Conservation (phyloP, 2,888 invertebrate genomes). For the Mimas tiliae region DNA sequence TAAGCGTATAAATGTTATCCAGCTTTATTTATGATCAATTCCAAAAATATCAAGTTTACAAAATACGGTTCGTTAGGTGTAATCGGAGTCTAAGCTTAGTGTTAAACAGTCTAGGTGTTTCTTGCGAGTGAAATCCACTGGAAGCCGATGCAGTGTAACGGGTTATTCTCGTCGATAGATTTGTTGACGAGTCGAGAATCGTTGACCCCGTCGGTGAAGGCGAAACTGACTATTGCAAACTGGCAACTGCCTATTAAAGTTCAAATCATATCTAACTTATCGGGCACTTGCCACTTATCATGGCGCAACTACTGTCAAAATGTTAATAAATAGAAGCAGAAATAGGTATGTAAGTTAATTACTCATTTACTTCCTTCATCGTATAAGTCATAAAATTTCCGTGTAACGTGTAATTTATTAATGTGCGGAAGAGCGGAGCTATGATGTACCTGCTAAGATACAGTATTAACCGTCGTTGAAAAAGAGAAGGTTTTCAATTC, state of each 20-base stretch:
- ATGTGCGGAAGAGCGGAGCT: background rate
- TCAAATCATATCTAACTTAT: conserved; percentile 31
- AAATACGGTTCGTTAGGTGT: conserved; percentile 1
- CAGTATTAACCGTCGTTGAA: no score
- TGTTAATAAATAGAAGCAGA: background rate
- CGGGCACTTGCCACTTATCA: conserved; percentile 14
- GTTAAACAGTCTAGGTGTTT: conserved; percentile 67
- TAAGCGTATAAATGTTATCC: no score
- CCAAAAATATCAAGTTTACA: background rate
- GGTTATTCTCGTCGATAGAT: conserved; percentile 83
- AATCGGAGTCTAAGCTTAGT: conserved; percentile 45
- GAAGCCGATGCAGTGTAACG: conserved; percentile 79
- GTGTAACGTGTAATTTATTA: background rate
- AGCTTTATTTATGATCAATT: background rate
- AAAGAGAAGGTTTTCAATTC: no score
- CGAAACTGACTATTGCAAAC: conserved; percentile 69
- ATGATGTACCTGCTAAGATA: background rate
- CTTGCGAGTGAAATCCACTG: conserved; percentile 72
- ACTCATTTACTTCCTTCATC: conserved; percentile 11
- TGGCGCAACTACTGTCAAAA: conserved; percentile 1
- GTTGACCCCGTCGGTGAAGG: conserved; percentile 76
- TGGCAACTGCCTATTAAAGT: conserved; percentile 48
- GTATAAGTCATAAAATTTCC: conserved; percentile 8
- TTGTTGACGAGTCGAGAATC: conserved; percentile 80
- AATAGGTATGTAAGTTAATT: conserved; percentile 12